Conservation (phyloP, 2,888 invertebrate genomes). For the Napeogenes sylphis region DNA sequence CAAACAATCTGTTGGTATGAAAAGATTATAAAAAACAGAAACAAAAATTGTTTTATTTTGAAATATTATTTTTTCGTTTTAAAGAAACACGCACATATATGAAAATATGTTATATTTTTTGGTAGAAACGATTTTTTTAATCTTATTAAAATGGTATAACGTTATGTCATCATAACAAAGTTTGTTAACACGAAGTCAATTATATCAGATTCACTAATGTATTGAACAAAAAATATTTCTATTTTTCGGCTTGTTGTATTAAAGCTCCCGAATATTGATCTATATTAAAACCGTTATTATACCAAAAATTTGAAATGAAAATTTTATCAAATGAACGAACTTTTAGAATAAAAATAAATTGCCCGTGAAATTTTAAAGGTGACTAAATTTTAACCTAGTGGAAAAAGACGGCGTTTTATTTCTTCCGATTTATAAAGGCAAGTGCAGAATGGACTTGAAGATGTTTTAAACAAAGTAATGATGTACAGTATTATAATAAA, state of each 20-base stretch:
- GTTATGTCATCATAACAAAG: no score
- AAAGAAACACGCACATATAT: no score
- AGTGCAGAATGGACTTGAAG: background rate
- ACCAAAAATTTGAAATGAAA: conserved; percentile 16
- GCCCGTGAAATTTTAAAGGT: conserved; percentile 28
- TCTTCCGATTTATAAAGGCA: conserved; percentile 18
- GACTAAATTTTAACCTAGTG: conserved; percentile 22
- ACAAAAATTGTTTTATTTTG: background rate
- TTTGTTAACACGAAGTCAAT: no score
- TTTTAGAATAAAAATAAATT: conserved; percentile 27
- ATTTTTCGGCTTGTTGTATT: background rate
- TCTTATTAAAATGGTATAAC: no score
- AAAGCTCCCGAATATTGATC: conserved; percentile 12
- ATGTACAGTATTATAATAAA: no score
- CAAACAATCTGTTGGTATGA: conserved; percentile 16
- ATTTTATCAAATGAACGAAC: conserved; percentile 26
- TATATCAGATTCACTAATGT: no score
- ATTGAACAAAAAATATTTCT: no score
- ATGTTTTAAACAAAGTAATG: background rate
- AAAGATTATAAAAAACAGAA: conserved; percentile 4
- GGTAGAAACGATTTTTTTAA: no score
- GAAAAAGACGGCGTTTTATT: conserved; percentile 22
- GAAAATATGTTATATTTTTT: no score
- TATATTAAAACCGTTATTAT: conserved; percentile 18
- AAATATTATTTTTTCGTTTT: no score